Evolutionary conservation across 2,888 invertebrate genomes (phyloP).

Genomic region (Boloria selene): DNA sequence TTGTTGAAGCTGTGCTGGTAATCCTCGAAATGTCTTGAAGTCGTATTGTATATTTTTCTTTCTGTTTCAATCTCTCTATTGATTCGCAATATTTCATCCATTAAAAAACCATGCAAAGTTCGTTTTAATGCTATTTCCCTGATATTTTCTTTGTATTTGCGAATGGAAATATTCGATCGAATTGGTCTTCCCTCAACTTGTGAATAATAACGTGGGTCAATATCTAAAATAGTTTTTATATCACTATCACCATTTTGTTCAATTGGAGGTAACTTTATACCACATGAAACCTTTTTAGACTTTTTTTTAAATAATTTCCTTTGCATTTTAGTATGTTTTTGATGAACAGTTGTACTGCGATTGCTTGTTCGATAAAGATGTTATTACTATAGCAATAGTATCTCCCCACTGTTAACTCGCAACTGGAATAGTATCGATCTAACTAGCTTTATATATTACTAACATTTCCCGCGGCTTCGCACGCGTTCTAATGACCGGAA

Average conservation of each 20-base stretch:
- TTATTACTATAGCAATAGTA: slow-evolving; percentile 34
- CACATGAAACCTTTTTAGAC: slow-evolving; percentile 56
- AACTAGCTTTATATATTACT: neutral
- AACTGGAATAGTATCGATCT: slow-evolving; percentile 11
- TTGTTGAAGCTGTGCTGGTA: slow-evolving; percentile 74
- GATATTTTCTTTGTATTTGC: slow-evolving; percentile 79
- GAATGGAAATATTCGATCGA: slow-evolving; percentile 77
- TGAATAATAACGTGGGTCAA: slow-evolving; percentile 85
- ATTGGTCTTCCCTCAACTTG: slow-evolving; percentile 84
- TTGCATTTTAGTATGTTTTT: slow-evolving; percentile 38
- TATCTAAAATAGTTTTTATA: slow-evolving; percentile 81
- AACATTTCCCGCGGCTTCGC: no score
- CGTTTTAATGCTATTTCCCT: slow-evolving; percentile 69
- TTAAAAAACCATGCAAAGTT: slow-evolving; percentile 63
- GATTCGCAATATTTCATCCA: slow-evolving; percentile 72
- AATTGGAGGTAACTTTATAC: slow-evolving; percentile 70
- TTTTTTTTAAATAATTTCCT: slow-evolving; percentile 54
- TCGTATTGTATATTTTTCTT: slow-evolving; percentile 60
- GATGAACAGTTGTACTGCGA: neutral
- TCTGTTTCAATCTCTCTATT: slow-evolving; percentile 69
- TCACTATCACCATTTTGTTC: slow-evolving; percentile 51
- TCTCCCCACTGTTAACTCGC: neutral
- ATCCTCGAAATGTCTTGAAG: slow-evolving; percentile 68
- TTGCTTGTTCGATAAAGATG: slow-evolving; percentile 35
- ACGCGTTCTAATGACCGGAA: no score